phyloP scores from a whole-genome alignment of 2,888 invertebrate species.

The Zhengitettix transpicula region DNA sequence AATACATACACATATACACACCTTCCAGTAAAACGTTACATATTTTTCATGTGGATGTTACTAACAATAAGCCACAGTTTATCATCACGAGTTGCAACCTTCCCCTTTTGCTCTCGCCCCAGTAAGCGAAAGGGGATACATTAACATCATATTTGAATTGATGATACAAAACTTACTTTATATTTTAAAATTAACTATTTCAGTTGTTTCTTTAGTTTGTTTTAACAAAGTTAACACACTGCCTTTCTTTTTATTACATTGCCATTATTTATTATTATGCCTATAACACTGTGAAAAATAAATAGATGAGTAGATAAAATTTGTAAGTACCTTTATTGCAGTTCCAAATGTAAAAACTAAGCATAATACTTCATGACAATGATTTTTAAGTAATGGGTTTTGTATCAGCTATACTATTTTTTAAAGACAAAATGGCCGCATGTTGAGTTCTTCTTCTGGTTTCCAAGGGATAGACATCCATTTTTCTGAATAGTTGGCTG shows the following conservation, averaged over 20 bases:
- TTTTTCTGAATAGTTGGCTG: constrained; percentile 3
- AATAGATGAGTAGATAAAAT: too few species aligned
- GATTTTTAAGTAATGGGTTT: background rate
- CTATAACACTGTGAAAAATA: too few species aligned
- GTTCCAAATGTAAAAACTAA: too few species aligned
- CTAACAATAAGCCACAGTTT: constrained; percentile 6
- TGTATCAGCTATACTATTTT: constrained; percentile 2
- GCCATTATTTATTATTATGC: too few species aligned
- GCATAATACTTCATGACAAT: too few species aligned
- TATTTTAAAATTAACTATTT: background rate
- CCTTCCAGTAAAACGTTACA: too few species aligned
- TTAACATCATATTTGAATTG: background rate
- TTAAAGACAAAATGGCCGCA: constrained; percentile 8
- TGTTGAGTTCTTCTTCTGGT: background rate
- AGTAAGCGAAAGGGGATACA: constrained; percentile 4
- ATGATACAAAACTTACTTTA: constrained; percentile 5
- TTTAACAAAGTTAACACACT: too few species aligned
- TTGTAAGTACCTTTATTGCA: too few species aligned
- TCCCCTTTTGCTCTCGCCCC: constrained; percentile 3
- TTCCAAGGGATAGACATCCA: constrained; percentile 4
- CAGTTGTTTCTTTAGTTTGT: too few species aligned
- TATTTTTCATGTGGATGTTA: background rate
- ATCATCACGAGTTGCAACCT: constrained; percentile 2
- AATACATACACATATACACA: too few species aligned
- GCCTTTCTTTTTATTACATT: too few species aligned